Conservation (phyloP, 1,140 invertebrate species). For the Nebria ingens region DNA sequence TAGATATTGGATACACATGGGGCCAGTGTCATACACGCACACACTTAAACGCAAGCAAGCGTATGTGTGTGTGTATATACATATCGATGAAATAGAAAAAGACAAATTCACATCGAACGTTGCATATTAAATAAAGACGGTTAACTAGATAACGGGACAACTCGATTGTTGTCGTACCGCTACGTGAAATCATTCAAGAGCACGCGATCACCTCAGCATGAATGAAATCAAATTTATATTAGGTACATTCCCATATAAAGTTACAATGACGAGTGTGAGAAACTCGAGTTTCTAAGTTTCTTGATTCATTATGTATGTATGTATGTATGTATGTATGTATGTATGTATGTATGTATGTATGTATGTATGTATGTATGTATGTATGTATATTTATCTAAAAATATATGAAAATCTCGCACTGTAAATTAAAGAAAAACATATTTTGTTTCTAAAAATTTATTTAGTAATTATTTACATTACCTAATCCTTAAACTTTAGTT, state of each 20-base stretch:
- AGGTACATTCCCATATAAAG: not conserved
- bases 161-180: constrained; percentile 9
- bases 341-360: not conserved
- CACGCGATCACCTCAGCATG: not conserved
- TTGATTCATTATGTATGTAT: constrained; percentile 5
- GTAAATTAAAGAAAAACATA: no score
- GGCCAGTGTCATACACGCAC: no score
- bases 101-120: constrained; percentile 15
- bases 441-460: no score
- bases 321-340: constrained; percentile 3
- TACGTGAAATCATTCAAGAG: not conserved
- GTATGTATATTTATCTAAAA: no score
- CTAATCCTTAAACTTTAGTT: no score
- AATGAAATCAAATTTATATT: not conserved
- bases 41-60: no score
- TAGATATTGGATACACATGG: no score
- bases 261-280: no score
- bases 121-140: constrained; percentile 20
- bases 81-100: constrained; percentile 14
- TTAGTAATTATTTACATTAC: no score
- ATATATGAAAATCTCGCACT: no score
- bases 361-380: not conserved
- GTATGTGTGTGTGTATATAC: not conserved
- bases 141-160: constrained; percentile 19
- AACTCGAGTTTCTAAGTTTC: no score